A percentile compares a stretch with the other conserved stretches of the same genome.
Conservation (phyloP, 2,113 vertebrate species). For the Crotophaga sulcirostris region DNA sequence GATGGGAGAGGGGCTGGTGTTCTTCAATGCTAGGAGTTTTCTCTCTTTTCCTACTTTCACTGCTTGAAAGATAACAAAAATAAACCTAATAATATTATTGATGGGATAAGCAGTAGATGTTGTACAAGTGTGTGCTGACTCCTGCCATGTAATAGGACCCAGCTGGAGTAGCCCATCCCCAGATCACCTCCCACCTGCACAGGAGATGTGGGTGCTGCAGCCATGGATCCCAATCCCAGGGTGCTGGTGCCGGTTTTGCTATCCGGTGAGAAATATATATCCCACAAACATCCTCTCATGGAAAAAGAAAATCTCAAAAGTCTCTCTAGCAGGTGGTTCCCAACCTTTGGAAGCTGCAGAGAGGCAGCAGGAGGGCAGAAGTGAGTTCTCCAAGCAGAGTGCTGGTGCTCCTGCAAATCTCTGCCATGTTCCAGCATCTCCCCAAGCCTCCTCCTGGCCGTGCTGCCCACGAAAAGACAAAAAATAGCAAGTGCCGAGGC, state of each 20-base stretch:
- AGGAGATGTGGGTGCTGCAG: rapidly evolving
- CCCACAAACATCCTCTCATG: not conserved
- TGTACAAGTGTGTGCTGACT: not conserved
- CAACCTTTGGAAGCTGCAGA: not conserved
- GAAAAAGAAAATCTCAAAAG: not conserved
- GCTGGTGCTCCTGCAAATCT: not conserved
- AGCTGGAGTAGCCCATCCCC: not conserved
- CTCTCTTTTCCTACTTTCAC: not conserved
- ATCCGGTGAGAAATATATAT: not conserved
- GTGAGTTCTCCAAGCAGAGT: rapidly evolving
- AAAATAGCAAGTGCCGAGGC: not conserved
- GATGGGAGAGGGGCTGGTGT: not conserved
- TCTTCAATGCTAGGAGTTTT: not conserved
- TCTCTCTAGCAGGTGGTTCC: not conserved
- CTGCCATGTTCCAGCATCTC: rapidly evolving
- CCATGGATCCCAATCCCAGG: not conserved
- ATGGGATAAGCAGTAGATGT: not conserved
- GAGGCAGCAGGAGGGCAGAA: not conserved
- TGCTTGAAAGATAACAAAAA: not conserved
- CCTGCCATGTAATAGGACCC: rapidly evolving
- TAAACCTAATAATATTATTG: rapidly evolving
- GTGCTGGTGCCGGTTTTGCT: not conserved
- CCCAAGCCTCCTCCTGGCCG: rapidly evolving
- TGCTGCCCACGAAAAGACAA: not conserved
- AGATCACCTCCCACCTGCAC: not conserved